These are phyloP conservation scores for Latrodectus hesperus DNA, from an alignment of 2,888 invertebrate species.

Conservation along the genomic window DNA sequence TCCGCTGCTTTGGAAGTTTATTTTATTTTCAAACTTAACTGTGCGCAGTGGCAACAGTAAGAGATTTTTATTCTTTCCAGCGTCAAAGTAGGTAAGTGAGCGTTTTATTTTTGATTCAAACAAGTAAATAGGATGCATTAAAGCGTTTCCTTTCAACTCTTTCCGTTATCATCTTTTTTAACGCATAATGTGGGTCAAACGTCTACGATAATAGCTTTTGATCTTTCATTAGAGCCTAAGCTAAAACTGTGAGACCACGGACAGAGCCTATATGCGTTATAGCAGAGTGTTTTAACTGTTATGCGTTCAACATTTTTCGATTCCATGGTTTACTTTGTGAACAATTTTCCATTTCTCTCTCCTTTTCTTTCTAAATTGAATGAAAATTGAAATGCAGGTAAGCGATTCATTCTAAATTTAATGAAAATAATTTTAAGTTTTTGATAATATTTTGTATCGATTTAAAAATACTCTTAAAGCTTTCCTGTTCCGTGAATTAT, in stretches of 20 bases:
- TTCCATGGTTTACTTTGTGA: too few relatives aligned
- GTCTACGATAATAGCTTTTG: slow-evolving; percentile 2
- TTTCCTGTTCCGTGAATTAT: too few relatives aligned
- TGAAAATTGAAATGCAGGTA: too few relatives aligned
- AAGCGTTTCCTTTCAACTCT: neutral
- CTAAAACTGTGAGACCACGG: neutral
- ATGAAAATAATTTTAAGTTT: too few relatives aligned
- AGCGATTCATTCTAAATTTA: too few relatives aligned
- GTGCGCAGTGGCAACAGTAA: neutral
- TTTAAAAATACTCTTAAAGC: too few relatives aligned
- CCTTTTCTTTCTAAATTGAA: too few relatives aligned
- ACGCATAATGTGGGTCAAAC: neutral
- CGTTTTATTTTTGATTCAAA: neutral
- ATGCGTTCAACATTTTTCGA: too few relatives aligned
- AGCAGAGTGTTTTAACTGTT: too few relatives aligned
- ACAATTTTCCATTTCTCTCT: too few relatives aligned
- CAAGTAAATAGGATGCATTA: slow-evolving; percentile 11
- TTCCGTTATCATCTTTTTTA: slow-evolving; percentile 2
- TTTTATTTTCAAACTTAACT: neutral
- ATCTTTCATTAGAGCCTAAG: neutral
- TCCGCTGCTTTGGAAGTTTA: slow-evolving; percentile 1
- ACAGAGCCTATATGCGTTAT: too few relatives aligned
- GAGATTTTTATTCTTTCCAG: neutral
- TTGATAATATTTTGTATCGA: too few relatives aligned
- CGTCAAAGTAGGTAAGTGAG: neutral